phyloP scores from a whole-genome alignment of 2,797 vertebrate genomes.

The Gambelia wislizenii region DNA sequence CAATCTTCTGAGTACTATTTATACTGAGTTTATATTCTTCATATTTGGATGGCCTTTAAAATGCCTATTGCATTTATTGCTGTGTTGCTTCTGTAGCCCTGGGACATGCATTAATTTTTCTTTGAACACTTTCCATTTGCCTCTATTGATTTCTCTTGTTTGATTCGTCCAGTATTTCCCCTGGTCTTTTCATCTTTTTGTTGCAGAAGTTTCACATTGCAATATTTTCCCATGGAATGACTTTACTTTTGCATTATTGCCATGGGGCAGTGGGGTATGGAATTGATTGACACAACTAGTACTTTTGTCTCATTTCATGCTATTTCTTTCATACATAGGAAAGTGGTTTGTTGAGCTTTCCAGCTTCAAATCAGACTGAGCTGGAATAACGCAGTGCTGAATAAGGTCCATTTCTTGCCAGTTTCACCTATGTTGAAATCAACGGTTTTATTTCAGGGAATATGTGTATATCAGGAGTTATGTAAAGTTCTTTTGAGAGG shows the following conservation, averaged over 20 bases:
- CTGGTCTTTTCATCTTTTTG: slow-evolving; percentile 52
- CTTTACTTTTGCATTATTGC: slow-evolving; percentile 26
- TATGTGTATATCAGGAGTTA: neutral
- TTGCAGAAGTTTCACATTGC: slow-evolving; percentile 58
- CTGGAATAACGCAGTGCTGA: neutral
- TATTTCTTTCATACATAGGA: neutral
- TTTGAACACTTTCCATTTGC: slow-evolving; percentile 65
- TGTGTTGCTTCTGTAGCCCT: slow-evolving; percentile 55
- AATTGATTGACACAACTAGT: neutral
- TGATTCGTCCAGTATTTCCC: slow-evolving; percentile 58
- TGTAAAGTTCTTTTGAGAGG: neutral
- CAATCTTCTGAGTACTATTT: neutral
- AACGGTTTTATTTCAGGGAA: neutral
- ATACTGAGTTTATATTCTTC: slow-evolving; percentile 21
- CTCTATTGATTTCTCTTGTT: slow-evolving; percentile 66
- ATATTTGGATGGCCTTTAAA: slow-evolving; percentile 47
- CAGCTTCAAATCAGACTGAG: neutral
- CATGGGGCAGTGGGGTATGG: neutral
- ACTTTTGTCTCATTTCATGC: neutral
- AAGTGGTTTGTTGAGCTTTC: neutral
- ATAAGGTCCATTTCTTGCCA: neutral
- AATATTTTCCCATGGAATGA: slow-evolving; percentile 65
- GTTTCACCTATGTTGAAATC: neutral
- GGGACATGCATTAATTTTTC: slow-evolving; percentile 62
- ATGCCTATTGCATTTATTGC: slow-evolving; percentile 50